A percentile compares a stretch with the other conserved stretches of the same genome.
Evolutionary conservation across 1,140 invertebrate genomes (phyloP).

Genomic region (Pseudomyrmex flavicornis): DNA sequence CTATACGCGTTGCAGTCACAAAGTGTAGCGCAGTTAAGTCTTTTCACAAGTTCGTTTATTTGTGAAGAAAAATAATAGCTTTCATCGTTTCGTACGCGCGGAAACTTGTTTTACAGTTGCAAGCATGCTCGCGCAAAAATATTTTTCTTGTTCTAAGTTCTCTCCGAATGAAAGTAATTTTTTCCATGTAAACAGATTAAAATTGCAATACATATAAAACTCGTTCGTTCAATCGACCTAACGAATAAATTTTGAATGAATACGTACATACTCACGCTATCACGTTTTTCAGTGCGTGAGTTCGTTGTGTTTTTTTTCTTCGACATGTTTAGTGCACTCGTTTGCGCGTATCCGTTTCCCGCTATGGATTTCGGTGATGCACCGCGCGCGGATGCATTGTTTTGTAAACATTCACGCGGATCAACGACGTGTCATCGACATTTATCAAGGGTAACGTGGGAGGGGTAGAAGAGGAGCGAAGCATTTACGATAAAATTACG

Average conservation of each 20-base stretch:
- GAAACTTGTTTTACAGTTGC: too few species aligned
- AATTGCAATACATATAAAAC: too few species aligned
- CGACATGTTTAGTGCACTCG: background rate
- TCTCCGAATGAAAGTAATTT: too few species aligned
- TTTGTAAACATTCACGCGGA: conserved; percentile 44
- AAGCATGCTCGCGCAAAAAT: too few species aligned
- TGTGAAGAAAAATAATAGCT: background rate
- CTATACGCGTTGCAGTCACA: too few species aligned
- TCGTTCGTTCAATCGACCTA: too few species aligned
- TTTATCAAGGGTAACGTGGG: conserved; percentile 32
- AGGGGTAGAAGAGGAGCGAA: background rate
- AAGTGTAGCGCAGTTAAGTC: background rate
- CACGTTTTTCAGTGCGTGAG: too few species aligned
- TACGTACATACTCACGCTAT: too few species aligned
- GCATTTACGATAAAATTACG: conserved; percentile 57
- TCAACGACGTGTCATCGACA: conserved; percentile 51
- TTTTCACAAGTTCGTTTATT: background rate
- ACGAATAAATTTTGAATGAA: too few species aligned
- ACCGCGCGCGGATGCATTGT: conserved; percentile 7
- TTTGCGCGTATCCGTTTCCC: background rate
- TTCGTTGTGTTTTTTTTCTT: background rate
- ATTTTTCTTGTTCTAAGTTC: too few species aligned
- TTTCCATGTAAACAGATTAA: too few species aligned
- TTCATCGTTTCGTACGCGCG: too few species aligned
- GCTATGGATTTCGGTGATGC: conserved; percentile 16